A percentile compares a stretch with the other conserved stretches of the same genome.
Conservation (phyloP, 2,888 invertebrate species). For the Aphidius colemani region DNA sequence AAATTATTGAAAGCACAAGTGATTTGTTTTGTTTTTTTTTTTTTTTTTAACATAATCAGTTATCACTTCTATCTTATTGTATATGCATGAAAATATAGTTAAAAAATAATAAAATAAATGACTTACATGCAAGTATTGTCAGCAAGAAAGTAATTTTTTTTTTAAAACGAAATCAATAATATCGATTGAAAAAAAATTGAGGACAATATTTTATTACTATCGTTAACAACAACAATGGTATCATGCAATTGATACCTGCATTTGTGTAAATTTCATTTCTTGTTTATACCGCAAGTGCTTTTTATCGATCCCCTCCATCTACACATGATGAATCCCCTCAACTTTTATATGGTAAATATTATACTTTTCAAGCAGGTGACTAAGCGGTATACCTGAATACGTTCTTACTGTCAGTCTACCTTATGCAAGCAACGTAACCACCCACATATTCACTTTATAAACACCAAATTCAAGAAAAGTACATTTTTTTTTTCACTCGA, state of each 20-base stretch:
- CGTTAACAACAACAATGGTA: too few species aligned
- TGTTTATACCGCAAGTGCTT: conserved; percentile 32
- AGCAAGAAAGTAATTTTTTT: too few species aligned
- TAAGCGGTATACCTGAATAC: conserved; percentile 37
- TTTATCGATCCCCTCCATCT: conserved; percentile 29
- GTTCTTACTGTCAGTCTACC: conserved; percentile 52
- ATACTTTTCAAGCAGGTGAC: conserved; percentile 53
- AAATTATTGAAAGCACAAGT: too few species aligned
- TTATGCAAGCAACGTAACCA: conserved; percentile 47
- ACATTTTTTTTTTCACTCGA: too few species aligned
- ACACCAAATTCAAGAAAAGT: too few species aligned
- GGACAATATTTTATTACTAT: conserved; percentile 8
- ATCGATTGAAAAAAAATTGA: conserved; percentile 4
- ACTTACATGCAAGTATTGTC: too few species aligned
- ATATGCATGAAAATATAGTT: too few species aligned
- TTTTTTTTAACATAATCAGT: too few species aligned
- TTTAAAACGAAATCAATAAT: too few species aligned
- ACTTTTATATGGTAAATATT: conserved; percentile 39
- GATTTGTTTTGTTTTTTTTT: too few species aligned
- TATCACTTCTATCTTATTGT: too few species aligned
- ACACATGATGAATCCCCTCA: conserved; percentile 49
- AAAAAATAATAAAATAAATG: too few species aligned
- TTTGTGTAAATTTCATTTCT: conserved; percentile 28
- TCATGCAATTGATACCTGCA: conserved; percentile 15
- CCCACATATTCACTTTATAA: conserved; percentile 20